Evolutionary conservation across 2,888 invertebrate species (phyloP).

Genomic region (Dicyrtomina minuta): DNA sequence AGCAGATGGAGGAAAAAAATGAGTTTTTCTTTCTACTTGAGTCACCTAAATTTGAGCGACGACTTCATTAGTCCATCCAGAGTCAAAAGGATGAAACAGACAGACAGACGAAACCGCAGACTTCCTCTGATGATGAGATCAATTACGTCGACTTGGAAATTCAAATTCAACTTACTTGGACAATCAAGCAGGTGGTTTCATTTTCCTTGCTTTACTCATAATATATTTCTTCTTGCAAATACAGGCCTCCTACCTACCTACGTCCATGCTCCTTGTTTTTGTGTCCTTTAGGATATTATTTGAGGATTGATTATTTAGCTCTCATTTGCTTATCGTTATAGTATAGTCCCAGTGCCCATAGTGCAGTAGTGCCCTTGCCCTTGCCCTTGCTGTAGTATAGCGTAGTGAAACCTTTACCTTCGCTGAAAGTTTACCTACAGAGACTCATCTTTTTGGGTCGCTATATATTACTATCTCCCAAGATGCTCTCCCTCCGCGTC

Average conservation of each 20-base stretch:
- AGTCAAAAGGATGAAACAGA: neutral
- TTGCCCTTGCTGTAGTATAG: too few relatives aligned
- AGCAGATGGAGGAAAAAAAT: slow-evolving; percentile 10
- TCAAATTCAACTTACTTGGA: too few relatives aligned
- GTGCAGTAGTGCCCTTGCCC: too few relatives aligned
- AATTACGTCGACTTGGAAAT: slow-evolving; percentile 40
- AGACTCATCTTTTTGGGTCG: neutral
- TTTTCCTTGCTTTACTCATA: neutral
- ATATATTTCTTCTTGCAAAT: neutral
- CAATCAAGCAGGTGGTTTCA: slow-evolving; percentile 32
- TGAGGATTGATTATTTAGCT: too few relatives aligned
- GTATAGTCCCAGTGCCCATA: too few relatives aligned
- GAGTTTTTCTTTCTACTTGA: neutral
- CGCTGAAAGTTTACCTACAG: too few relatives aligned
- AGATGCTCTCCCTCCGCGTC: too few relatives aligned
- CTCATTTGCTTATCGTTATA: too few relatives aligned
- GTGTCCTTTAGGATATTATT: too few relatives aligned
- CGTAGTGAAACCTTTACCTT: too few relatives aligned
- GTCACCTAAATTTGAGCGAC: slow-evolving; percentile 30
- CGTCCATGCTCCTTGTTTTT: neutral
- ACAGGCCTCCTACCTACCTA: slow-evolving; percentile 8
- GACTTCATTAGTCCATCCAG: slow-evolving; percentile 26
- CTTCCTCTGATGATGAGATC: slow-evolving; percentile 46
- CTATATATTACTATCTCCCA: slow-evolving; percentile 16
- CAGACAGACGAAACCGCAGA: slow-evolving; percentile 34